phyloP scores from a whole-genome alignment of 2,113 vertebrate genomes.

The Ochotona princeps region DNA sequence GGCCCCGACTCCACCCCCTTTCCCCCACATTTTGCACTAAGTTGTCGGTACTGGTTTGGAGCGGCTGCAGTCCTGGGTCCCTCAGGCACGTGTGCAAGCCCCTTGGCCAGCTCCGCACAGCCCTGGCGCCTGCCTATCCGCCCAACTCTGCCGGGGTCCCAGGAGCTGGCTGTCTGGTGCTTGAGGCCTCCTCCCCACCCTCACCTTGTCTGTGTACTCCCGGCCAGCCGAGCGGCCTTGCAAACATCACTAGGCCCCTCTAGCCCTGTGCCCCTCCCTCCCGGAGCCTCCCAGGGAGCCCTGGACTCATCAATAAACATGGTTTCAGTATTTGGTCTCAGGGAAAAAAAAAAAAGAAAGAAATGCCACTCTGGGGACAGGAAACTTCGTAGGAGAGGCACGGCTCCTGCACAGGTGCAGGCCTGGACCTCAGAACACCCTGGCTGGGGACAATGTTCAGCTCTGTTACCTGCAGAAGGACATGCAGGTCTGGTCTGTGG shows the following conservation, averaged over 20 bases:
- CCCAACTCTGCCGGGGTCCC: slow-evolving; percentile 28
- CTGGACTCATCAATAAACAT: slow-evolving; percentile 73
- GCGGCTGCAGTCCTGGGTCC: background rate
- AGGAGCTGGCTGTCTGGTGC: background rate
- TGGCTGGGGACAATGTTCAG: background rate
- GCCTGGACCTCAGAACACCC: background rate
- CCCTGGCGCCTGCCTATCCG: background rate
- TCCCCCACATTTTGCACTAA: slow-evolving; percentile 75
- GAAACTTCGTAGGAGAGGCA: background rate
- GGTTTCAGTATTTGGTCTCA: slow-evolving; percentile 58
- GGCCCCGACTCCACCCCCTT: background rate
- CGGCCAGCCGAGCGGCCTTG: background rate
- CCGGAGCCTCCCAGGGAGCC: slow-evolving; percentile 61
- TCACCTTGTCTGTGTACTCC: slow-evolving; percentile 54
- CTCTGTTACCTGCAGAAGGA: too few relatives aligned
- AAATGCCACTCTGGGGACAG: too few relatives aligned
- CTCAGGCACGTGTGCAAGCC: background rate
- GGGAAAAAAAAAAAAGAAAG: too few relatives aligned
- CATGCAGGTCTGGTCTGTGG: background rate
- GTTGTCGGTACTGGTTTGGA: slow-evolving; percentile 78
- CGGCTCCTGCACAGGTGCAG: background rate
- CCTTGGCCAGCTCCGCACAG: background rate
- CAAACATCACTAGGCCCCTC: background rate
- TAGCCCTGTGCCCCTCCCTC: slow-evolving; percentile 61
- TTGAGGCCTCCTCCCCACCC: slow-evolving; percentile 46